Conservation (phyloP, 2,113 vertebrate genomes). For the Panurus biarmicus region DNA sequence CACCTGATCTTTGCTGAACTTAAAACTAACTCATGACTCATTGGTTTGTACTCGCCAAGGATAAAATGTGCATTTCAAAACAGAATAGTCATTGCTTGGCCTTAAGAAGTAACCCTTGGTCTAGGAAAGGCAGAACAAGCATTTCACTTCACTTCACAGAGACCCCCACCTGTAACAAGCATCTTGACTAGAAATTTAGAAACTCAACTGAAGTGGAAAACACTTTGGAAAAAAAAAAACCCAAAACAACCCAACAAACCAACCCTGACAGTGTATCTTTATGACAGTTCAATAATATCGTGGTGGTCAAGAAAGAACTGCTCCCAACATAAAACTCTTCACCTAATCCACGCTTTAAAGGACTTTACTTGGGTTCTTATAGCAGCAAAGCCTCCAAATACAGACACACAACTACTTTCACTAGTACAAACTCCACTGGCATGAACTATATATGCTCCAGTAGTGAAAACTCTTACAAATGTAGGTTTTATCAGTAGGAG, state of each 20-base stretch:
- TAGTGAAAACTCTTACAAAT: background rate
- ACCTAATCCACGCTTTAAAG: background rate
- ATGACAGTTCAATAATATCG: background rate
- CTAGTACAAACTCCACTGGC: background rate
- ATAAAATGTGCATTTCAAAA: background rate
- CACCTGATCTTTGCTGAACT: background rate
- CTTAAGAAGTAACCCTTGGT: background rate
- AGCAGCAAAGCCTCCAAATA: background rate
- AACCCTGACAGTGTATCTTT: background rate
- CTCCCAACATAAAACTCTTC: background rate
- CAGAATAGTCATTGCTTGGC: background rate
- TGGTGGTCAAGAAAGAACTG: background rate
- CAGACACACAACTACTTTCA: background rate
- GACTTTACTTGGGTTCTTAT: background rate
- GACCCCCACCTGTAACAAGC: background rate
- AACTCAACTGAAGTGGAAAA: background rate
- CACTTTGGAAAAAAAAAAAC: background rate
- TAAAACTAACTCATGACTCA: background rate
- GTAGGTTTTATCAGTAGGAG: background rate
- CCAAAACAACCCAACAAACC: background rate
- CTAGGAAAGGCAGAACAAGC: background rate
- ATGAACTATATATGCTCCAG: background rate
- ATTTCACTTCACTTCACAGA: background rate
- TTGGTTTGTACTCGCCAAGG: background rate
- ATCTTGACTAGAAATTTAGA: background rate